These are phyloP conservation scores for Ennomos quercinarius DNA, from an alignment of 2,888 invertebrate genomes.

Conservation along the genomic window DNA sequence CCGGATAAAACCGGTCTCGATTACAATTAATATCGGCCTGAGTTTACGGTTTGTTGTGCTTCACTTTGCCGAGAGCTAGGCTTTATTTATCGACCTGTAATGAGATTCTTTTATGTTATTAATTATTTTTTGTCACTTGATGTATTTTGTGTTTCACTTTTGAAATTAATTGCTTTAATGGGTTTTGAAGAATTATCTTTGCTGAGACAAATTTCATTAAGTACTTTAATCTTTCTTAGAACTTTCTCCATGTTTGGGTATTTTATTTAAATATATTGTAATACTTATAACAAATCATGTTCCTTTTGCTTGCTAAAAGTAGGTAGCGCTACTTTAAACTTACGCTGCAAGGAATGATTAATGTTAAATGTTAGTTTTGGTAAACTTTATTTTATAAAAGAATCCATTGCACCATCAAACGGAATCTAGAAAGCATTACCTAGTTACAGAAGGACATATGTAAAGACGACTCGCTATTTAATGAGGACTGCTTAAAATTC, in stretches of 20 bases:
- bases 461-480: constrained; percentile 20
- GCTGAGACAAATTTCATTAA: not conserved
- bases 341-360: no score
- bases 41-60: constrained; percentile 52
- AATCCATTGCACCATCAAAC: constrained; percentile 8
- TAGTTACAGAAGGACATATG: constrained; percentile 13
- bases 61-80: constrained; percentile 40
- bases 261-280: no score
- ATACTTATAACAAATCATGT: no score
- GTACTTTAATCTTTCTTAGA: no score
- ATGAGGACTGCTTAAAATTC: constrained; percentile 25
- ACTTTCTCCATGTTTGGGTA: no score
- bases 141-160: constrained; percentile 26
- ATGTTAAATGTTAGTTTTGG: no score
- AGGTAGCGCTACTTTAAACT: no score
- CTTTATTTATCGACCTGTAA: constrained; percentile 57
- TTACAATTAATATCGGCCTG: constrained; percentile 29
- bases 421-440: constrained; percentile 15
- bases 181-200: not conserved
- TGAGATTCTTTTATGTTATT: constrained; percentile 42
- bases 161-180: constrained; percentile 7
- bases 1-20: constrained; percentile 43
- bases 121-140: constrained; percentile 36
- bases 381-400: not conserved
- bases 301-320: no score